Conservation (phyloP, 2,888 invertebrate species). For the Cryptus armator region DNA sequence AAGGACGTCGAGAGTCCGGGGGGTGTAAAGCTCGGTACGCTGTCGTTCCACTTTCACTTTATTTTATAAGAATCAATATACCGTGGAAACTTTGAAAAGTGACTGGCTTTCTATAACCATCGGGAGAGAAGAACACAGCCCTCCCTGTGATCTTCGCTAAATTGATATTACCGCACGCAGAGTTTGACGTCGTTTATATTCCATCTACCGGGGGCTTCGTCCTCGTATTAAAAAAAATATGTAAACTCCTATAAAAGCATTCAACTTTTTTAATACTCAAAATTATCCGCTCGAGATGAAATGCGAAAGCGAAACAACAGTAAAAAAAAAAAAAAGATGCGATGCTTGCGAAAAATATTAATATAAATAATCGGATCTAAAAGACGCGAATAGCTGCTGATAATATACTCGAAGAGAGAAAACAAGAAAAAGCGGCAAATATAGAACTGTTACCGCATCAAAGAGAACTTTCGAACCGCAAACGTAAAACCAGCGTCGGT, state of each 20-base stretch:
- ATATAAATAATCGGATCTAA: conserved; percentile 5
- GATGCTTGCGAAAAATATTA: conserved; percentile 23
- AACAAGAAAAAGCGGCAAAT: neutral
- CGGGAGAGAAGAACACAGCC: neutral
- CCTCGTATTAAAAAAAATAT: conserved; percentile 7
- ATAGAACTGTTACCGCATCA: conserved; percentile 8
- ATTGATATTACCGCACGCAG: conserved; percentile 72
- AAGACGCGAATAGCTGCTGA: neutral
- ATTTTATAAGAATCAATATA: conserved; percentile 75
- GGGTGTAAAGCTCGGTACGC: neutral
- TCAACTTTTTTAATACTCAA: conserved; percentile 19
- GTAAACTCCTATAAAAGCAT: neutral
- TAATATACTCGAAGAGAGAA: neutral
- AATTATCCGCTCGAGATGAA: neutral
- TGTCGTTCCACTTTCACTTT: conserved; percentile 59
- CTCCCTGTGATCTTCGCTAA: conserved; percentile 69
- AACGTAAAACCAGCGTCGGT: conserved; percentile 20
- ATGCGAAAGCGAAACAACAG: neutral
- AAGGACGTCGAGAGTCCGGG: conserved; percentile 61
- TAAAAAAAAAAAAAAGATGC: neutral
- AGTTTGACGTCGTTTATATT: neutral
- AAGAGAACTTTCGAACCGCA: conserved; percentile 22
- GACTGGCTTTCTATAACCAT: conserved; percentile 40
- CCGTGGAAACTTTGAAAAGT: conserved; percentile 50
- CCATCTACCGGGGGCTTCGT: neutral